These are phyloP conservation scores for Siniperca chuatsi DNA, from an alignment of 2,113 vertebrate genomes.

Conservation along the genomic window DNA sequence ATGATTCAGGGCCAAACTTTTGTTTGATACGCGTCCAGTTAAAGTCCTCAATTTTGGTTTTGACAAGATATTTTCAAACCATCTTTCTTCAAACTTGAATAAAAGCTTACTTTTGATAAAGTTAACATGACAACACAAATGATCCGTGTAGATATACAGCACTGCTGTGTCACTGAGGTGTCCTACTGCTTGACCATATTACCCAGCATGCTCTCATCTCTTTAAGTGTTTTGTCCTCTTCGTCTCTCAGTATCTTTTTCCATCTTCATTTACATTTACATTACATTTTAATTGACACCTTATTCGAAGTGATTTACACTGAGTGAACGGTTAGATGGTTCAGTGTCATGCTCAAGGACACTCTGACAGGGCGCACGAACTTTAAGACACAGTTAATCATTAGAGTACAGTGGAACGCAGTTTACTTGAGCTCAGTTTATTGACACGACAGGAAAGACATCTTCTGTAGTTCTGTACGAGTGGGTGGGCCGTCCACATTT, in stretches of 20 bases:
- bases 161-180: too few species aligned
- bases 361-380: neutral
- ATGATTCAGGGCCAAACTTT: too few species aligned
- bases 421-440: neutral
- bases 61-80: too few species aligned
- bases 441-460: neutral
- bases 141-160: too few species aligned
- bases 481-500: neutral
- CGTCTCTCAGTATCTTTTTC: neutral
- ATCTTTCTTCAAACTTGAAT: too few species aligned
- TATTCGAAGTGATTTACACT: neutral
- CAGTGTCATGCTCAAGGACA: neutral
- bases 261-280: conserved; percentile 26
- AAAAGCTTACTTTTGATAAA: too few species aligned
- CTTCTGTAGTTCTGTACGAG: neutral
- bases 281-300: conserved; percentile 26
- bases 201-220: conserved; percentile 21
- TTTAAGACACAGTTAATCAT: neutral
- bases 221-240: neutral
- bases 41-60: too few species aligned
- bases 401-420: neutral
- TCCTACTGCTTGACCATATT: neutral
- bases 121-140: neutral
- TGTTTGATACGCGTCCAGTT: too few species aligned
- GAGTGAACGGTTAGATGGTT: neutral